These are phyloP conservation scores for Cistogaster globosa DNA, from an alignment of 2,888 invertebrate genomes.

Conservation along the genomic window DNA sequence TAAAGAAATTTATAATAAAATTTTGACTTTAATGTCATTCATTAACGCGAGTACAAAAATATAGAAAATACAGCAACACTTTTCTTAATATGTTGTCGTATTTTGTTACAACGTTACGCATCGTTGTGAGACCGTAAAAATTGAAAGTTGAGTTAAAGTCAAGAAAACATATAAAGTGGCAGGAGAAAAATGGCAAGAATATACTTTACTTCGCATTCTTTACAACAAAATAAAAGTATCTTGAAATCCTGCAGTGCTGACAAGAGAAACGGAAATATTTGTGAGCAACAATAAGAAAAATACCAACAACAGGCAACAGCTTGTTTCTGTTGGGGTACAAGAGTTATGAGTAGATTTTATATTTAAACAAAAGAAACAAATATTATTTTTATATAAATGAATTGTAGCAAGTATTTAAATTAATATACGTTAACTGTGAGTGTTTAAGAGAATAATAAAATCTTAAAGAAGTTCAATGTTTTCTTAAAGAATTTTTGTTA, in stretches of 20 bases:
- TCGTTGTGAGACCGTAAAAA: conserved; percentile 60
- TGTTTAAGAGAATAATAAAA: conserved; percentile 9
- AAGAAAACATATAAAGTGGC: neutral
- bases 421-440: neutral
- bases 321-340: conserved; percentile 22
- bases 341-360: conserved; percentile 28
- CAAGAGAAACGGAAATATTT: conserved; percentile 61
- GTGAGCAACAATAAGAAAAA: conserved; percentile 38
- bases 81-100: conserved; percentile 24
- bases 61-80: neutral
- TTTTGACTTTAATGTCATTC: conserved; percentile 53
- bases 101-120: conserved; percentile 51
- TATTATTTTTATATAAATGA: neutral
- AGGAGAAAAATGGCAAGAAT: conserved; percentile 19
- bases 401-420: neutral
- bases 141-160: conserved; percentile 22
- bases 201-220: conserved; percentile 13
- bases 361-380: neutral
- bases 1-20: conserved; percentile 46
- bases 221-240: conserved; percentile 27
- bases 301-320: conserved; percentile 57
- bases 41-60: conserved; percentile 32
- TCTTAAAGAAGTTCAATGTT: conserved; percentile 10
- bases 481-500: neutral
- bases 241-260: conserved; percentile 51